Evolutionary conservation across 2,888 invertebrate genomes (phyloP).

Genomic region (Helicoverpa assulta): DNA sequence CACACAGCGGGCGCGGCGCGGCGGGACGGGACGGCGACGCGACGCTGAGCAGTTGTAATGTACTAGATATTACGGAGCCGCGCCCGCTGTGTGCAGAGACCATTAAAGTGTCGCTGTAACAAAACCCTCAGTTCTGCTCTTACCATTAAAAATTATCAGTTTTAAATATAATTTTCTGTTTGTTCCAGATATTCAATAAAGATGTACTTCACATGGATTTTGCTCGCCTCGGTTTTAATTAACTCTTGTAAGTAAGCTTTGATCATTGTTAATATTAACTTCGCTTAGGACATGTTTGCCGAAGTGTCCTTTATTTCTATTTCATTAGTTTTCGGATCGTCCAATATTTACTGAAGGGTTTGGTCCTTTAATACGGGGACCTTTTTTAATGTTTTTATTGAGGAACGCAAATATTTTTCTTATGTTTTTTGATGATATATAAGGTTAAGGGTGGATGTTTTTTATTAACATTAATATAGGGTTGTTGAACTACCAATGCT

Average conservation of each 20-base stretch:
- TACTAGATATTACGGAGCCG: no score
- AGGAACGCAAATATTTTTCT: neutral
- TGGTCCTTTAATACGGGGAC: slow-evolving; percentile 3
- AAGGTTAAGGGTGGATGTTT: neutral
- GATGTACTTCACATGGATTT: slow-evolving; percentile 39
- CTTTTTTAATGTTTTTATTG: slow-evolving; percentile 20
- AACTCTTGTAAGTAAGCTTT: slow-evolving; percentile 51
- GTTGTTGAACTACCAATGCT: neutral
- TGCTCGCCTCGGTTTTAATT: slow-evolving; percentile 23
- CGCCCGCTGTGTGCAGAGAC: no score
- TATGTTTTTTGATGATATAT: neutral
- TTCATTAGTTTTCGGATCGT: slow-evolving; percentile 23
- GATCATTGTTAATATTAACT: neutral
- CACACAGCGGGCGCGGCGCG: no score
- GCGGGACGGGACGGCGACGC: no score
- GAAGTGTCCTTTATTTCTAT: slow-evolving; percentile 7
- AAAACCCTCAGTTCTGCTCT: no score
- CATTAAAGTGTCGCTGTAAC: no score
- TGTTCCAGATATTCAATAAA: slow-evolving; percentile 49
- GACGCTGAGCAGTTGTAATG: no score
- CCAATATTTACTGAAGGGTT: slow-evolving; percentile 6
- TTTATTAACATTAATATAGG: neutral
- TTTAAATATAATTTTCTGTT: neutral
- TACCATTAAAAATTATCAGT: no score
- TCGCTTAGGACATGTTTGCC: slow-evolving; percentile 3